These are phyloP conservation scores for Chroicocephalus ridibundus DNA, from an alignment of 2,113 vertebrate species.

Conservation along the genomic window DNA sequence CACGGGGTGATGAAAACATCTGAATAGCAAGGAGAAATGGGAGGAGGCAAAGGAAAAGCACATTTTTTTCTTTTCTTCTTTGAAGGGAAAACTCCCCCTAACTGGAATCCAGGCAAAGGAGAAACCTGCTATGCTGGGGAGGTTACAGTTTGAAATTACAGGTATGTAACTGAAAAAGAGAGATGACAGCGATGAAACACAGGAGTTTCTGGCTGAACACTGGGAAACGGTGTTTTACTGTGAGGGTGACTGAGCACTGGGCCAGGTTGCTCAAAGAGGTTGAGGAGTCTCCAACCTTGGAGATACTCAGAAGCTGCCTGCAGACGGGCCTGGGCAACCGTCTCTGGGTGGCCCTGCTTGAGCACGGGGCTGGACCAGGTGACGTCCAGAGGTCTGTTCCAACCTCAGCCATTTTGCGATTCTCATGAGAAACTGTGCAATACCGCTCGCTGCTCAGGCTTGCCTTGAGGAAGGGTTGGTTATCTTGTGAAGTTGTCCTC, in stretches of 20 bases:
- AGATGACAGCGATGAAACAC: not conserved
- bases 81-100: slow-evolving; percentile 78
- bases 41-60: not conserved
- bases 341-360: not conserved
- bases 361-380: not conserved
- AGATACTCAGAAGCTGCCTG: not conserved
- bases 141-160: slow-evolving; percentile 79
- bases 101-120: slow-evolving; percentile 76
- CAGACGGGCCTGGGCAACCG: not conserved
- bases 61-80: not conserved
- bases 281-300: not conserved
- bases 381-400: not conserved
- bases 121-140: slow-evolving; percentile 64
- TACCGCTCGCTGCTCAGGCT: not conserved
- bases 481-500: not conserved
- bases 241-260: not conserved
- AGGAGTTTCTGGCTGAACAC: not conserved
- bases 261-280: not conserved
- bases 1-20: not conserved
- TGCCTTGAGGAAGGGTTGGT: not conserved
- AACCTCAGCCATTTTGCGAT: not conserved
- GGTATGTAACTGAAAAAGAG: slow-evolving; percentile 40
- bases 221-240: too few species aligned
- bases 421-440: not conserved
- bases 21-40: not conserved